Conservation (phyloP, 2,888 invertebrate genomes). For the Mimas tiliae region DNA sequence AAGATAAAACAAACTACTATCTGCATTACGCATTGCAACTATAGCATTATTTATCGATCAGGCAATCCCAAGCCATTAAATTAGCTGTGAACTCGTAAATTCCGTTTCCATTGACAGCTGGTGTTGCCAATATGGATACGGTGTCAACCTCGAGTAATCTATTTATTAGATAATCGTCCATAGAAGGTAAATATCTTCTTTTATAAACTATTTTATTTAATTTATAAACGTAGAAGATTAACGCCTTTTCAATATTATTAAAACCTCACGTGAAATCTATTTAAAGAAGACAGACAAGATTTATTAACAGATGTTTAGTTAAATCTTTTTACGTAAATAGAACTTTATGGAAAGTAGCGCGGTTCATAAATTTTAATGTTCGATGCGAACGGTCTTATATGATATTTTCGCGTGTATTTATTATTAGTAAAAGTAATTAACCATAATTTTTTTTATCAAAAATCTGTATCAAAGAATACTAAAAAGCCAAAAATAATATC, state of each 20-base stretch:
- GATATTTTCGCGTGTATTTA: background rate
- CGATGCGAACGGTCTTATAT: background rate
- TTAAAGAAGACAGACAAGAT: constrained; percentile 2
- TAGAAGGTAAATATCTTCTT: constrained; percentile 28
- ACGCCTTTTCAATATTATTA: constrained; percentile 15
- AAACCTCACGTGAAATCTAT: constrained; percentile 3
- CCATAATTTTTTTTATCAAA: too few species aligned
- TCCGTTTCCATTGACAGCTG: constrained; percentile 18
- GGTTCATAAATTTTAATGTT: background rate
- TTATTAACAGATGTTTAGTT: background rate
- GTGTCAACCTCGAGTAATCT: constrained; percentile 8
- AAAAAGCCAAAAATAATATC: too few species aligned
- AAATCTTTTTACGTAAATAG: background rate
- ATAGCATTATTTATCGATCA: constrained; percentile 21
- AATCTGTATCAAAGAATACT: too few species aligned
- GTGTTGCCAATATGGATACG: constrained; percentile 23
- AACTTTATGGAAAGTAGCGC: background rate
- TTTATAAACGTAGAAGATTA: constrained; percentile 12
- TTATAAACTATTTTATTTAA: too few species aligned
- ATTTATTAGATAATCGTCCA: constrained; percentile 20
- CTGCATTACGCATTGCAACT: constrained; percentile 4
- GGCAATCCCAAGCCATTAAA: constrained; percentile 17
- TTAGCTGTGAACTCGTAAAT: constrained; percentile 25
- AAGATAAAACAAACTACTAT: background rate
- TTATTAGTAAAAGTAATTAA: background rate